A percentile compares a stretch with the other conserved stretches of the same genome.
Evolutionary conservation across 2,797 vertebrate genomes (phyloP).

Genomic region (Furcifer pardalis): DNA sequence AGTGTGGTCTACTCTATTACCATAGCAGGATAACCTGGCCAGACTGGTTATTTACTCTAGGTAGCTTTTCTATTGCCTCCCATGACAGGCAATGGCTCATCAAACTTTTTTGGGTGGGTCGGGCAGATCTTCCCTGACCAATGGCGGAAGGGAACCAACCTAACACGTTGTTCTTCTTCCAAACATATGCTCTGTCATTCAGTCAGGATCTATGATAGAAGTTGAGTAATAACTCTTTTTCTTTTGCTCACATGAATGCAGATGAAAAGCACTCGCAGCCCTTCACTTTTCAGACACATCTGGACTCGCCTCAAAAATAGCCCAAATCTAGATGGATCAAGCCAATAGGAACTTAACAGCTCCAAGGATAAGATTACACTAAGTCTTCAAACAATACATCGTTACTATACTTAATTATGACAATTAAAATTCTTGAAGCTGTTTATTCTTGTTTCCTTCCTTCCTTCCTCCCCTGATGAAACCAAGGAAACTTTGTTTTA

Average conservation of each 20-base stretch:
- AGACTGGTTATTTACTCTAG: no score
- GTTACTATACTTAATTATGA: constrained; percentile 88
- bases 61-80: not conserved
- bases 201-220: not conserved
- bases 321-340: constrained; percentile 72
- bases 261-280: constrained; percentile 34
- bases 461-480: constrained; percentile 79
- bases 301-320: constrained; percentile 70
- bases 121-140: no score
- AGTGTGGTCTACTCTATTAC: no score
- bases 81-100: not conserved
- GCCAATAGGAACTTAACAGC: constrained; percentile 84
- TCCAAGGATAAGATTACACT: constrained; percentile 81
- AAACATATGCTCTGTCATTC: no score
- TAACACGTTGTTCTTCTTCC: not conserved
- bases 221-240: not conserved
- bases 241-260: no score
- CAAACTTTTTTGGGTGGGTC: not conserved
- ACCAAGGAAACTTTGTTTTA: constrained; percentile 82
- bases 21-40: no score
- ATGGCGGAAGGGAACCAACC: not conserved
- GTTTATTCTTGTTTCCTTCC: constrained; percentile 85
- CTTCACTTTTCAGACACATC: constrained; percentile 38
- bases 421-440: constrained; percentile 90
- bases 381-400: constrained; percentile 84